A percentile compares a stretch with the other conserved stretches of the same genome.
Evolutionary conservation across 2,888 invertebrate genomes (phyloP).

Genomic region (Cetonia aurata): DNA sequence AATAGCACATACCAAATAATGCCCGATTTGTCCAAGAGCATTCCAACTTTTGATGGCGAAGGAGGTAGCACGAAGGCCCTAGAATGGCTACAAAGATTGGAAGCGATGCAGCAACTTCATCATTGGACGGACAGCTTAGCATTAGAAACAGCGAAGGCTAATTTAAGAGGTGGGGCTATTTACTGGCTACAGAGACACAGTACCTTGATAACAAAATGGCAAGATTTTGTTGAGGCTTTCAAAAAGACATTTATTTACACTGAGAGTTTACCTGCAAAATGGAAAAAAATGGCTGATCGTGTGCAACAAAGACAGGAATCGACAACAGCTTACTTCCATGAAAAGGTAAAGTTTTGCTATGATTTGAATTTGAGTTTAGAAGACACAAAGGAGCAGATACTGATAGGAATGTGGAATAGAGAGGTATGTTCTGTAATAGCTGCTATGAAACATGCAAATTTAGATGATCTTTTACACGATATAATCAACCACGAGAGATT

Average conservation of each 20-base stretch:
- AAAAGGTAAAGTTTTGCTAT: background rate
- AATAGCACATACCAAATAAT: constrained; percentile 7
- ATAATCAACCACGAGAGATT: background rate
- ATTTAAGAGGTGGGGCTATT: background rate
- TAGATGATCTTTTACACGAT: constrained; percentile 2
- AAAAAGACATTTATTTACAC: background rate
- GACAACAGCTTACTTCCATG: background rate
- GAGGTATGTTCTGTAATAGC: constrained; percentile 4
- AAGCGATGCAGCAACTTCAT: constrained; percentile 1
- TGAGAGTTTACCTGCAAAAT: background rate
- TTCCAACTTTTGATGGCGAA: too few species aligned
- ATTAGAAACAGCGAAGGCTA: constrained; percentile 2
- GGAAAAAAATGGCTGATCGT: constrained; percentile 3
- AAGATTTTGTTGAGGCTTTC: too few species aligned
- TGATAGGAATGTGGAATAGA: constrained; percentile 2
- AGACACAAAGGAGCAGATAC: constrained; percentile 6
- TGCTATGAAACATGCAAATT: constrained; percentile 1
- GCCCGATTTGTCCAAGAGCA: background rate
- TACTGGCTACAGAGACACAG: background rate
- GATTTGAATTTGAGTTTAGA: background rate
- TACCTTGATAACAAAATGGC: background rate
- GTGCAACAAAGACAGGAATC: constrained; percentile 4
- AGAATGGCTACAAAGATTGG: background rate
- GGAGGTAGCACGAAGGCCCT: background rate
- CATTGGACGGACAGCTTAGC: background rate